Base-by-base conservation (phyloP, 2,113 vertebrate species). In the Silurus asotus region DNA sequence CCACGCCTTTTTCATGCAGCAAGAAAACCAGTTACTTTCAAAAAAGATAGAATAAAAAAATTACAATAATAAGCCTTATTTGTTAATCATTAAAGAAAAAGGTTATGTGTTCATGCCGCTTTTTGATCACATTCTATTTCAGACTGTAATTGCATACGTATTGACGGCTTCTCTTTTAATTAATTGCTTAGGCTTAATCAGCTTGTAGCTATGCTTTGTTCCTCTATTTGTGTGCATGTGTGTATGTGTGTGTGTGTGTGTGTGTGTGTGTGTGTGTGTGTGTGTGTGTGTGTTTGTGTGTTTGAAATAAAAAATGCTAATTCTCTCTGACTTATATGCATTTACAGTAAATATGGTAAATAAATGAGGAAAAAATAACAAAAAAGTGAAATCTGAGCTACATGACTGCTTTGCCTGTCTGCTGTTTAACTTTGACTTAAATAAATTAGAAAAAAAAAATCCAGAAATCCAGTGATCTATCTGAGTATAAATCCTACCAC, bases 21-120 rank as follows among this genome's bases (percentile, higher is more conserved):
- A 93, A 91, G 91, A 92, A 92, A 93, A 94, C 90, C 92, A 90
- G 91, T 91, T 91, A 90, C 37, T 79, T 91, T 92, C 91, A 93
- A 93, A 92, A 83, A 88, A 87, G 90, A 91, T 93, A 91, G 94
- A 93, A 93, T 91, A 86, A 84, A 92, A 37, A 90, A 86, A 89
- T 93, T 92, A 93, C 92, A 92, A 92, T 89, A 90, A 89, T 25
- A 79, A 75, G 92, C 88, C 91, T 92, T 90, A 90, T 92, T 91
- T 92, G 91, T 89, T 88, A 89, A 76, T 92, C 91, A 93, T 93
- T 93, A 93, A 93, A n/a, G n/a, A 88, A 74, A 91, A 89, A 91
- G 58, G 62, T 48, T 84, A 51, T 84, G 86, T 87, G 89, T 90
- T 84, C 88, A 91, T 89, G 56, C 2, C 55, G 48, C 4, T 76